Percentiles rank a stretch among this genome's conserved stretches.
phyloP scores from a whole-genome alignment of 2,113 vertebrate species.

The Perca flavescens region DNA sequence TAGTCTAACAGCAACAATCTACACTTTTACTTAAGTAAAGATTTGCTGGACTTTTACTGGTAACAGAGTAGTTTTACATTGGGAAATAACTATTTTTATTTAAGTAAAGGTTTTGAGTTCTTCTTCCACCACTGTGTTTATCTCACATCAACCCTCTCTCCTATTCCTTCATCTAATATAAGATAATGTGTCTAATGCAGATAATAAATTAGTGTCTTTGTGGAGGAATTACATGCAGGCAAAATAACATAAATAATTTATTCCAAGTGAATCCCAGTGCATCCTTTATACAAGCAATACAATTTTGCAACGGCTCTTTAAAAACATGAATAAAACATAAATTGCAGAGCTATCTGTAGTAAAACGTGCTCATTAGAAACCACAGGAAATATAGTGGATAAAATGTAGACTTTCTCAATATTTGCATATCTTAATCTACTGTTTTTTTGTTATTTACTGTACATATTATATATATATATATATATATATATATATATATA shows the following conservation, averaged over 20 bases:
- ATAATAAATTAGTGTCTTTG: not conserved
- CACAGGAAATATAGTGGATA: not conserved
- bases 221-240: conserved; percentile 28
- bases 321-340: conserved; percentile 16
- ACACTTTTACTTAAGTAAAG: not conserved
- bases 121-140: not conserved
- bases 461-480: not conserved
- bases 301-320: conserved; percentile 34
- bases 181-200: not conserved
- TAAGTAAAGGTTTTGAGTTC: not conserved
- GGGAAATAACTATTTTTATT: not conserved
- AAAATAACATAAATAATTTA: conserved; percentile 71
- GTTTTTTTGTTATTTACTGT: conserved; percentile 15
- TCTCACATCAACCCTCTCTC: not conserved
- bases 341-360: not conserved
- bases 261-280: conserved; percentile 51
- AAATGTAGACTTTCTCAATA: conserved; percentile 19
- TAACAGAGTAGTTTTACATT: not conserved
- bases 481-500: too few relatives aligned
- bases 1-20: not conserved
- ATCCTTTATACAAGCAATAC: conserved; percentile 49
- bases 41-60: not conserved
- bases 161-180: conserved; percentile 1
- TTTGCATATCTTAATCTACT: not conserved
- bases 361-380: conserved; percentile 13